Evolutionary conservation across 2,797 vertebrate species (phyloP), one percentile per base, ranked within the genome.

Genomic region (Rhincodon typus): DNA sequence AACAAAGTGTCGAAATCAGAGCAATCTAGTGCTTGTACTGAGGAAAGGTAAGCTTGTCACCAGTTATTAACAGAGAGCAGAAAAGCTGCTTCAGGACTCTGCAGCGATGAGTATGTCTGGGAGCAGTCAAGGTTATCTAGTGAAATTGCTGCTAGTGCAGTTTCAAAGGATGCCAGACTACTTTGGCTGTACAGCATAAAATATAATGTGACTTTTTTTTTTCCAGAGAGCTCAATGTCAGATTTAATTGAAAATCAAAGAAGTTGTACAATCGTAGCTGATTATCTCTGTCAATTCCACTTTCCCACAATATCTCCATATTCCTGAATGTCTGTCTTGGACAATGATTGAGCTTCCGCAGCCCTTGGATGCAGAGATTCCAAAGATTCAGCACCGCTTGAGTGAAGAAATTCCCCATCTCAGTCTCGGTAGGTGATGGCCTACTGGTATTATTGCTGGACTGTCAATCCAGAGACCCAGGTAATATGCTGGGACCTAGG

Each of bases 41-140:
- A 94, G 93, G 13, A 34, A 94, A 53, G 69, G 69, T 94, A 72
- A 74, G 42, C 69, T 94, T 74, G 94, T 42, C 93, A 30, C 30
- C 6, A 34, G 69, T 74, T 74, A 69, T 69, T 94, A 38, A 93
- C 62, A 30, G 30, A 25, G 38, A 70, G 38, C 67, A 94, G 93
- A n/a, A 72, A 94, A 72, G 66, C 10, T 38, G 46, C 67, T 72
- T 12, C 67, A 72, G 67, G 4, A 38, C 25, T 94, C 69, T 72
- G 93, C 69, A 25, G 93, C n/a, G 69, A 19, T 69, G n/a, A 27
- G 34, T 50, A 72, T 72, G 25, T 72, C 4, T 42, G 93, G 67
- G 93, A 94, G 25, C 3, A 30, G 25, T 53, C 69, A 74, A 94
- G 69, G 42, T 94, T 53, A 70, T 17, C 90, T 21, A 93, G 10